phyloP scores from a whole-genome alignment of 2,888 invertebrate species.

The Hipparchia sbordonii region DNA sequence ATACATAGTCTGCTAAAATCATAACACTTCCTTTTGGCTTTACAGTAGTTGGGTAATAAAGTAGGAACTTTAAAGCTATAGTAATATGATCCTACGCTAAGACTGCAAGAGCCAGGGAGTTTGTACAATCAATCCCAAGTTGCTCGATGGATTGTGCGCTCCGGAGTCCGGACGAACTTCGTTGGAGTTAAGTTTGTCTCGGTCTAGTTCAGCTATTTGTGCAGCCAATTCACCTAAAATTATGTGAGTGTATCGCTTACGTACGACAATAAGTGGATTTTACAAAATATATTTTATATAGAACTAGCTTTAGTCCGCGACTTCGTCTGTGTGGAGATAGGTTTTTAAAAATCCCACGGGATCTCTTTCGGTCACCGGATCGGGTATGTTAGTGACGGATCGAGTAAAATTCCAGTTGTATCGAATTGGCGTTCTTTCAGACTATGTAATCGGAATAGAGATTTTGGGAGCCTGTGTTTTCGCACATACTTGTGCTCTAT shows the following conservation, averaged over 20 bases:
- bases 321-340: neutral
- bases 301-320: no score
- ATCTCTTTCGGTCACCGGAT: no score
- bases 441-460: no score
- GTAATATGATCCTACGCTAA: slow-evolving; percentile 27
- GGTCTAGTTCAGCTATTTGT: slow-evolving; percentile 40
- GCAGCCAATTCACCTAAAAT: slow-evolving; percentile 39
- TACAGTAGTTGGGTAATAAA: neutral
- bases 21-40: no score
- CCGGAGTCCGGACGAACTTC: slow-evolving; percentile 40
- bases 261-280: neutral
- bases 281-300: no score
- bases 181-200: slow-evolving; percentile 40
- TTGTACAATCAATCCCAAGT: slow-evolving; percentile 46
- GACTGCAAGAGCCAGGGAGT: slow-evolving; percentile 33
- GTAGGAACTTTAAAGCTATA: slow-evolving; percentile 36
- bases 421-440: no score
- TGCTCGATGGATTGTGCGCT: slow-evolving; percentile 42
- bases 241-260: slow-evolving; percentile 30
- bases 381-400: no score
- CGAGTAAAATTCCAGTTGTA: no score
- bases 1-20: no score
- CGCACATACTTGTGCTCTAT: no score
- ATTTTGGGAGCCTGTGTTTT: no score
- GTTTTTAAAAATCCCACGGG: neutral